phyloP scores from a whole-genome alignment of 2,888 invertebrate genomes.

The Julus scanicus region DNA sequence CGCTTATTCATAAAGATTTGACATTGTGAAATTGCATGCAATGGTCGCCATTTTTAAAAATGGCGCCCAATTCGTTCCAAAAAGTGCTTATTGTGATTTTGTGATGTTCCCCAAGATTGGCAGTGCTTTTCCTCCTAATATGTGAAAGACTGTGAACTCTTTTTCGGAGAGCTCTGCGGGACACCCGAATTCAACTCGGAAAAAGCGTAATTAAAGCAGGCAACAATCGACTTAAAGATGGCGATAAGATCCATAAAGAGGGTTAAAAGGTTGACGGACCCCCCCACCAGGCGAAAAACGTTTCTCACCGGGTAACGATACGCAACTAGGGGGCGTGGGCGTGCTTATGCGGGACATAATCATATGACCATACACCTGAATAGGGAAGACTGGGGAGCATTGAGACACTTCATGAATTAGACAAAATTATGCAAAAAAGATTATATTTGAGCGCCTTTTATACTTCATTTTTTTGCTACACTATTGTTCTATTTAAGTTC shows the following conservation, averaged over 20 bases:
- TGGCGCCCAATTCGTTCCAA: no score
- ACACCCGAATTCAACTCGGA: constrained; percentile 27
- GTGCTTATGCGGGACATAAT: no score
- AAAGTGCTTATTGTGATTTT: no score
- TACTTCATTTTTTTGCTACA: no score
- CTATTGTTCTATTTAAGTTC: no score
- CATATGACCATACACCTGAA: no score
- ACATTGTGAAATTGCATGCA: no score
- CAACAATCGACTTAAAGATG: constrained; percentile 33
- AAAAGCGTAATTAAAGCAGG: constrained; percentile 33
- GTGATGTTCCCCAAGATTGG: not conserved
- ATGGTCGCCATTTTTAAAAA: no score
- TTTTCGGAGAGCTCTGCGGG: not conserved
- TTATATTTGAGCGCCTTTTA: not conserved
- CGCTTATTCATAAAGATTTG: no score
- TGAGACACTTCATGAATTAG: no score
- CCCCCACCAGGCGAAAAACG: constrained; percentile 21
- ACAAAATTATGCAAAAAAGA: no score
- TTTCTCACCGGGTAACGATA: constrained; percentile 14
- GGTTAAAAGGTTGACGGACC: constrained; percentile 22
- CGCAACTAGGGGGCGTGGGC: constrained; percentile 6
- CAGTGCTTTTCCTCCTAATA: not conserved
- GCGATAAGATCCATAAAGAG: constrained; percentile 33
- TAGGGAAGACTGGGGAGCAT: no score
- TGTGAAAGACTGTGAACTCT: constrained; percentile 12